These are phyloP conservation scores for Drosophila pallidifrons DNA, from an alignment of 1,140 invertebrate species.

Conservation along the genomic window DNA sequence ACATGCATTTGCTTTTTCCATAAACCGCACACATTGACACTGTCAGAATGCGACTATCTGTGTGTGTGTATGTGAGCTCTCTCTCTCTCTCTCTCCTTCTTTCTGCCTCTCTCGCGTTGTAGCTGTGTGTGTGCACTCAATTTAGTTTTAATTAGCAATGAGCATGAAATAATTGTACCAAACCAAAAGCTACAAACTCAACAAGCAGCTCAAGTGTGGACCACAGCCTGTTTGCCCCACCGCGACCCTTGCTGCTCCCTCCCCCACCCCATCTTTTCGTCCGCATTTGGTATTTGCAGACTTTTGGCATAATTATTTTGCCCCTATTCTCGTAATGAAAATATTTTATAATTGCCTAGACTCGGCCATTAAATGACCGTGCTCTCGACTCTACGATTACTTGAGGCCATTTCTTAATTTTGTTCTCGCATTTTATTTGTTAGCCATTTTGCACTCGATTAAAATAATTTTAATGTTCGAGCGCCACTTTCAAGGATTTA, in stretches of 20 bases:
- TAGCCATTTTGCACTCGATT: slow-evolving; percentile 50
- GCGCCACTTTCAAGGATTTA: slow-evolving; percentile 16
- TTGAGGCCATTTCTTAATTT: slow-evolving; percentile 48
- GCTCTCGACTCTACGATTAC: slow-evolving; percentile 9
- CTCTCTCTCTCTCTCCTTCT: neutral
- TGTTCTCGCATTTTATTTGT: neutral
- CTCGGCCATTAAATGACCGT: slow-evolving; percentile 29
- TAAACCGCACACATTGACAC: slow-evolving; percentile 36
- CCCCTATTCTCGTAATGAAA: slow-evolving; percentile 60
- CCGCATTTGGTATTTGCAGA: slow-evolving; percentile 22
- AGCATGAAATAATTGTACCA: slow-evolving; percentile 78
- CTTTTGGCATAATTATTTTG: slow-evolving; percentile 76
- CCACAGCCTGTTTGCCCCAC: slow-evolving; percentile 27
- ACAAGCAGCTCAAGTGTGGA: slow-evolving; percentile 74
- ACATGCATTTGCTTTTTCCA: slow-evolving; percentile 64
- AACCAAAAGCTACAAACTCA: slow-evolving; percentile 71
- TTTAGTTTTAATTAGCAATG: slow-evolving; percentile 83
- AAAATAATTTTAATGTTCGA: slow-evolving; percentile 46
- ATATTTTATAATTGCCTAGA: slow-evolving; percentile 73
- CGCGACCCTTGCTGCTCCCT: neutral
- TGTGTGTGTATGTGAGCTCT: slow-evolving; percentile 2
- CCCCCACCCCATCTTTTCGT: too few relatives aligned
- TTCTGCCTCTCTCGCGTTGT: neutral
- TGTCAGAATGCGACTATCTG: slow-evolving; percentile 19
- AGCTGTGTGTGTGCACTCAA: slow-evolving; percentile 61